Percentiles rank a stretch among this genome's conserved stretches.
phyloP scores from a whole-genome alignment of 2,797 vertebrate species.

The Vireo griseus region DNA sequence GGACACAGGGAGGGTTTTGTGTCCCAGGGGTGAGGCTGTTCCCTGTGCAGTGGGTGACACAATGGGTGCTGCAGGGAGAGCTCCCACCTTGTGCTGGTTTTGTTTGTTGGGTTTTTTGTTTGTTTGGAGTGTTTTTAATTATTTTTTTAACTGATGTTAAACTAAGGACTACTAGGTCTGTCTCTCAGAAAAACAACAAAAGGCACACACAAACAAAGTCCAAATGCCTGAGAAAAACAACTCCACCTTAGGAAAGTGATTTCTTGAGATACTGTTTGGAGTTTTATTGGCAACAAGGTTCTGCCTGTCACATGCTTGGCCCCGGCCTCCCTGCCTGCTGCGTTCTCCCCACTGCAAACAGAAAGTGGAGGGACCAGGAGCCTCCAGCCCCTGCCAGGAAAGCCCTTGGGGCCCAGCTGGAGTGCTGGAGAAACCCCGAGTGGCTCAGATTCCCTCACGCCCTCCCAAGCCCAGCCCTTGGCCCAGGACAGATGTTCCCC shows the following conservation, averaged over 20 bases:
- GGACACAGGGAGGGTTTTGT: accelerated
- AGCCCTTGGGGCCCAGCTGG: not conserved
- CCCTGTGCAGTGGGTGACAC: not conserved
- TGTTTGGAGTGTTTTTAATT: not conserved
- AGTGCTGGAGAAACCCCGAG: not conserved
- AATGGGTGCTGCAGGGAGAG: not conserved
- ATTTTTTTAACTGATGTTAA: not conserved
- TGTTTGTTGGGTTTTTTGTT: not conserved
- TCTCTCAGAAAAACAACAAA: not conserved
- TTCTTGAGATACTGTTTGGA: not conserved
- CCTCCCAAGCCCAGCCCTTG: not conserved
- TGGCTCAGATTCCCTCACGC: accelerated
- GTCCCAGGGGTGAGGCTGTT: not conserved
- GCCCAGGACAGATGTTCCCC: not conserved
- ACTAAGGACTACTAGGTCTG: not conserved
- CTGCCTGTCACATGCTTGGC: not conserved
- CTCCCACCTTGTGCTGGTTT: not conserved
- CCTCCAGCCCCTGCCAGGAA: not conserved
- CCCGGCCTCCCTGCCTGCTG: accelerated
- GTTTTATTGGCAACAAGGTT: slow-evolving; percentile 36
- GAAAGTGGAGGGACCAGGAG: not conserved
- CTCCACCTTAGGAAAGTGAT: not conserved
- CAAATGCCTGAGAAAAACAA: slow-evolving; percentile 39
- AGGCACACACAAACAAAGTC: not conserved
- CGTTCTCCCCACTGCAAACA: not conserved